Evolutionary conservation across 2,888 invertebrate genomes (phyloP).

Genomic region (Halictus ligatus): DNA sequence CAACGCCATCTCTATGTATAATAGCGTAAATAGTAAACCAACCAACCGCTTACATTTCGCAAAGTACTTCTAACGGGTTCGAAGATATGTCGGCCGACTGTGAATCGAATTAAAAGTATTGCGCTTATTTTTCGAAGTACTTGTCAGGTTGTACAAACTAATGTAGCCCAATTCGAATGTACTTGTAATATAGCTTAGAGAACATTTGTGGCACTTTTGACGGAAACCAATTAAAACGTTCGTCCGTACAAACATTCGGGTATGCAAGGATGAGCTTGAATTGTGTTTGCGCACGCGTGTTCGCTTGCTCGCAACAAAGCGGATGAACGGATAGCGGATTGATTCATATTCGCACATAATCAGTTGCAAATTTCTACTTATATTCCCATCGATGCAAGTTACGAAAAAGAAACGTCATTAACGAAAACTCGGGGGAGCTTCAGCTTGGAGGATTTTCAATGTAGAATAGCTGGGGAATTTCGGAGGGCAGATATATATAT

Average conservation of each 20-base stretch:
- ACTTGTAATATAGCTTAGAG: background rate
- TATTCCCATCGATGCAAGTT: conserved; percentile 31
- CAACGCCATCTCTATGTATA: no score
- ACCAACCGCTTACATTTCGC: background rate
- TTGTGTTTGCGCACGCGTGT: conserved; percentile 34
- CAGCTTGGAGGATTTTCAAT: conserved; percentile 9
- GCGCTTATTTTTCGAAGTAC: background rate
- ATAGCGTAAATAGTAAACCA: no score
- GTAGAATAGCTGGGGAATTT: conserved; percentile 50
- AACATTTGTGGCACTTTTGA: background rate
- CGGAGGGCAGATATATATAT: conserved; percentile 18
- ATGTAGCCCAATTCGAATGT: background rate
- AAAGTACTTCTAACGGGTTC: background rate
- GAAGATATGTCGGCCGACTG: background rate
- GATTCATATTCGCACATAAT: conserved; percentile 42
- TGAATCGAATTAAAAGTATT: background rate
- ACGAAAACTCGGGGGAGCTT: conserved; percentile 6
- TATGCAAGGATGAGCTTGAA: background rate
- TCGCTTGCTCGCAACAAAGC: conserved; percentile 13
- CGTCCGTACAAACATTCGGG: background rate
- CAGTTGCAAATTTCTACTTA: conserved; percentile 43
- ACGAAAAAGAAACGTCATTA: conserved; percentile 15
- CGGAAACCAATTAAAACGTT: background rate
- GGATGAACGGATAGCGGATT: conserved; percentile 34
- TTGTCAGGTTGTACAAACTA: background rate